phyloP scores from a whole-genome alignment of 2,113 vertebrate genomes.

The Origma solitaria region DNA sequence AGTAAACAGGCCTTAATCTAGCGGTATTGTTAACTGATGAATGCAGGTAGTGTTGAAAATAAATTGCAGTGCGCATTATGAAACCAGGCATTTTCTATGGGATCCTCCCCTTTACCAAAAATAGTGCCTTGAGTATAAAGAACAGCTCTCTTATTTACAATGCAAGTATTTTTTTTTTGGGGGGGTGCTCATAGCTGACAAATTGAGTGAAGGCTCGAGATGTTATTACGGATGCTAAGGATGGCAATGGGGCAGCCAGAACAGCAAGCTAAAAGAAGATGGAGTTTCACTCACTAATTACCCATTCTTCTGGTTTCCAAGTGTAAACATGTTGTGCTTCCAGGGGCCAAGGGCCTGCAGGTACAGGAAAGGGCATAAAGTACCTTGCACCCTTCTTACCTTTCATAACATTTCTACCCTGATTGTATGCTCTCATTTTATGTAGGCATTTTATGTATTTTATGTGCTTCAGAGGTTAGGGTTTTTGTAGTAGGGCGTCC shows the following conservation, averaged over 20 bases:
- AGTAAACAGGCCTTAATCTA: constrained; percentile 43
- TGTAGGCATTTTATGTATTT: background rate
- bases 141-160: background rate
- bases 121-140: background rate
- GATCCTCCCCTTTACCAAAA: background rate
- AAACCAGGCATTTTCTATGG: background rate
- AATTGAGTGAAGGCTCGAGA: background rate
- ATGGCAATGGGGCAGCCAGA: background rate
- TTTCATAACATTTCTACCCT: background rate
- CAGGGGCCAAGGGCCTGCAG: background rate
- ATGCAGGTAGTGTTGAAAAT: constrained; percentile 29
- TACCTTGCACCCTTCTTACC: rapidly evolving
- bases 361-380: background rate
- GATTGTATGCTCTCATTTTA: rapidly evolving
- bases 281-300: background rate
- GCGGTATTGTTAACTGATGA: constrained; percentile 33
- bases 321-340: background rate
- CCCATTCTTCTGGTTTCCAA: background rate
- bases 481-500: background rate
- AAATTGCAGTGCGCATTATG: background rate
- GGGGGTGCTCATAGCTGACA: background rate
- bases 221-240: background rate
- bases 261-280: background rate
- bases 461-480: background rate
- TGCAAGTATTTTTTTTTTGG: background rate